Base-by-base conservation (phyloP, 2,113 vertebrate genomes). In the Apodemus speciosus region DNA sequence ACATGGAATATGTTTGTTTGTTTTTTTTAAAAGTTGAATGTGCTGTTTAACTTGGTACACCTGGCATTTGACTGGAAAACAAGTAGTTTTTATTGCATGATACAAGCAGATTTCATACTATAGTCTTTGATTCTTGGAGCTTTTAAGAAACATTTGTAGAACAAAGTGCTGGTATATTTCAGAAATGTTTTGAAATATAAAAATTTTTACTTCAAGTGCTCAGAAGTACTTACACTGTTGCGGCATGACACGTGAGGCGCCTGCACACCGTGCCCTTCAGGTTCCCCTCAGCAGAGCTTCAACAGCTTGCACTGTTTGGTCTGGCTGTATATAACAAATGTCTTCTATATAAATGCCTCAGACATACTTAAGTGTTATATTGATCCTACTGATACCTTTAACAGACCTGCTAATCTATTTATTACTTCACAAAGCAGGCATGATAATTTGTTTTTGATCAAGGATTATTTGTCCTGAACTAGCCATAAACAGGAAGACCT, bases 51-150 rank as follows among this genome's bases (percentile, higher is more conserved):
- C n/a, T 95, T 89, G 38, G 51, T 51, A 53, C 81, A 77, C 2
- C 27, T 81, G 88, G 40, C 58, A 84, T 94, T 92, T 90, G 83
- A 95, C 56, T 85, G 43, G 73, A 89, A 83, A 81, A 46, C 68
- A 85, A 23, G 8, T 76, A 66, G n/a, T 64, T 83, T 97, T 96
- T 88, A 62, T 51, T 85, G 10, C 79, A 40, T 40, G 51, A 46
- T 40, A 66, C 49, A 92, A 53, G 46, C 9, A 92, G 49, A 90
- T 76, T 58, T 89, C 64, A 90, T 1, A 87, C 32, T 86, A 13
- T 56, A 76, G 86, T 89, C 51, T 95, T 64, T 81, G 88, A 71
- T 87, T 95, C 90, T 93, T 95, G 13, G 79, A 95, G 58, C 25
- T 30, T 81, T 88, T 81, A 93, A 56, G 62, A 83, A 43, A 83